Conservation (phyloP, 2,797 vertebrate species). For the Coccyzus lansbergi region DNA sequence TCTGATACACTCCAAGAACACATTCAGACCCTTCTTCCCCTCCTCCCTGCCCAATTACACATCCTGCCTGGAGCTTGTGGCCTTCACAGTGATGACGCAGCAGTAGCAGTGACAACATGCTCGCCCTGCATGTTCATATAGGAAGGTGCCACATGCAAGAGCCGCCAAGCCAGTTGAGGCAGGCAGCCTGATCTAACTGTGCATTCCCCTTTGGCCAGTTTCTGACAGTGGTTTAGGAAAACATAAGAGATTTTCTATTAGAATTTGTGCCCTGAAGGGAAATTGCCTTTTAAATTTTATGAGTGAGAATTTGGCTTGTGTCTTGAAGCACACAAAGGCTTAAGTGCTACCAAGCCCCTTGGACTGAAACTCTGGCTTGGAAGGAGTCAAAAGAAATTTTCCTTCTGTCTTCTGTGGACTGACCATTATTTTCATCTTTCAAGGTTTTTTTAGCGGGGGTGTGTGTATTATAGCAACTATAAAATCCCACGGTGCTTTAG, state of each 20-base stretch:
- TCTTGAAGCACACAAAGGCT: neutral
- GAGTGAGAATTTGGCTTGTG: conserved; percentile 4
- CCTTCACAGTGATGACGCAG: neutral
- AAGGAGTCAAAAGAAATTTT: neutral
- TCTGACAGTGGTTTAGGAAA: neutral
- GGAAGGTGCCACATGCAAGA: neutral
- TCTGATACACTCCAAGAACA: neutral
- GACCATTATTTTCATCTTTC: neutral
- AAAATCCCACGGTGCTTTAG: neutral
- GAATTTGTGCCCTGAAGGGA: conserved; percentile 22
- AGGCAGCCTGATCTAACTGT: neutral
- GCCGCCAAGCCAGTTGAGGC: fast-evolving
- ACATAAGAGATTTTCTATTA: neutral
- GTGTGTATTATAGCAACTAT: neutral
- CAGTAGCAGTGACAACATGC: neutral
- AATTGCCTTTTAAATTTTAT: conserved; percentile 3
- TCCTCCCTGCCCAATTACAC: neutral
- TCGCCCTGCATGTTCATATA: fast-evolving
- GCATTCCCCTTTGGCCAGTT: neutral
- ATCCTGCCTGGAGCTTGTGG: neutral
- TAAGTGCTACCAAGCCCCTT: neutral
- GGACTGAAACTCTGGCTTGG: neutral
- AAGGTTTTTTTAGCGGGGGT: neutral
- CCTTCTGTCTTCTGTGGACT: neutral
- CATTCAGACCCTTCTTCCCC: neutral